Conservation (phyloP, 2,888 invertebrate species). For the Caradrina clavipalpis region DNA sequence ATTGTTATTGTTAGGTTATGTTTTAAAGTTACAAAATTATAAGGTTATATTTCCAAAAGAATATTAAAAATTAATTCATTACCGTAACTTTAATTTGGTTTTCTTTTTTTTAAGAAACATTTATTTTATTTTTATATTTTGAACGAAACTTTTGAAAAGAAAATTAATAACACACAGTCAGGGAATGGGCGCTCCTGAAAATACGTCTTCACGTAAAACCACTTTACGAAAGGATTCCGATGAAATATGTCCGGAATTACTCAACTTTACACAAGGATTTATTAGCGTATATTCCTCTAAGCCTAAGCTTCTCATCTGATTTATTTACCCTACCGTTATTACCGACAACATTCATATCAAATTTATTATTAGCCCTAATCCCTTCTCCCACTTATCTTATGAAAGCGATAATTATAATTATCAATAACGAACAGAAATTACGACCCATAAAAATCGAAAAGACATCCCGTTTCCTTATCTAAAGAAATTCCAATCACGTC, state of each 20-base stretch:
- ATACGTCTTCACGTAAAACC: not conserved
- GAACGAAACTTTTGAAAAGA: not conserved
- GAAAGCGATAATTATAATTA: slow-evolving; percentile 8
- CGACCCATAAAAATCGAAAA: slow-evolving; percentile 7
- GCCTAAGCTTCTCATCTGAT: slow-evolving; percentile 8
- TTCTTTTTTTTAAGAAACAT: too few species aligned
- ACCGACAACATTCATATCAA: not conserved
- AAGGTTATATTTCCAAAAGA: too few species aligned
- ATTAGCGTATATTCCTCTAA: not conserved
- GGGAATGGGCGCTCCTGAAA: not conserved
- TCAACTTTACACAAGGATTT: slow-evolving; percentile 19
- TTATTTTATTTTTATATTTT: not conserved
- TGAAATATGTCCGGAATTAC: slow-evolving; percentile 35
- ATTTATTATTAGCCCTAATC: not conserved
- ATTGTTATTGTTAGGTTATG: too few species aligned
- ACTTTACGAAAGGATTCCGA: slow-evolving; percentile 1
- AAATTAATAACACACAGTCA: not conserved
- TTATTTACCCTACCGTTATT: not conserved
- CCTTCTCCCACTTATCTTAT: not conserved
- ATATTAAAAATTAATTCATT: too few species aligned
- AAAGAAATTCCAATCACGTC: slow-evolving; percentile 30
- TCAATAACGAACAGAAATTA: slow-evolving; percentile 15
- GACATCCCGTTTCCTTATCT: slow-evolving; percentile 16
- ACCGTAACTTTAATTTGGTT: too few species aligned
- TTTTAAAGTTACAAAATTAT: too few species aligned